Conservation (phyloP, 2,797 vertebrate species). For the Sebastes oblongus region DNA sequence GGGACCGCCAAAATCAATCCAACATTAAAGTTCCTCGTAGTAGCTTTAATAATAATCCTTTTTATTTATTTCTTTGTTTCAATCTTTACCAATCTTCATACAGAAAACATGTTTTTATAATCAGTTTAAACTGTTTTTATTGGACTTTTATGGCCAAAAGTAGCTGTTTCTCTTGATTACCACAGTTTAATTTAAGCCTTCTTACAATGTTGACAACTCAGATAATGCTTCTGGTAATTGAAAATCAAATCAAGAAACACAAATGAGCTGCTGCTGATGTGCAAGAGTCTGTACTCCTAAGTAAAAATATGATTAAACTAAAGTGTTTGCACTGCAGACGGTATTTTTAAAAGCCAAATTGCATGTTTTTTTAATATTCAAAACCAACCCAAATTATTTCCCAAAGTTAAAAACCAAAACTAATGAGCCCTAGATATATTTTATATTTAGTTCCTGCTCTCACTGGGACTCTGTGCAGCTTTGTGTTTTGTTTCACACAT, state of each 20-base stretch:
- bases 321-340: neutral
- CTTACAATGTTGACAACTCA: neutral
- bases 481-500: slow-evolving; percentile 18
- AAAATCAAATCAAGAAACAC: neutral
- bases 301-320: neutral
- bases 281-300: neutral
- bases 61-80: neutral
- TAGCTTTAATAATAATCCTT: neutral
- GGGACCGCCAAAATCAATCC: too few species aligned
- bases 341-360: neutral
- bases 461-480: neutral
- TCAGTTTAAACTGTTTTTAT: neutral
- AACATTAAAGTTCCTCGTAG: too few species aligned
- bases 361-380: neutral
- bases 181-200: neutral
- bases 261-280: neutral
- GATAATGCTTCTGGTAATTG: neutral
- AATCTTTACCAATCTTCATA: neutral
- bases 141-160: neutral
- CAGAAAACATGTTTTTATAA: neutral
- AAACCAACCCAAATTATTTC: neutral
- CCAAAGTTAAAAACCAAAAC: neutral
- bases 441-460: neutral
- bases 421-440: neutral
- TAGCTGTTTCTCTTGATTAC: neutral